phyloP scores from a whole-genome alignment of 35 echinoderm and acorn worm genomes.

The Stichopus chloronotus region DNA sequence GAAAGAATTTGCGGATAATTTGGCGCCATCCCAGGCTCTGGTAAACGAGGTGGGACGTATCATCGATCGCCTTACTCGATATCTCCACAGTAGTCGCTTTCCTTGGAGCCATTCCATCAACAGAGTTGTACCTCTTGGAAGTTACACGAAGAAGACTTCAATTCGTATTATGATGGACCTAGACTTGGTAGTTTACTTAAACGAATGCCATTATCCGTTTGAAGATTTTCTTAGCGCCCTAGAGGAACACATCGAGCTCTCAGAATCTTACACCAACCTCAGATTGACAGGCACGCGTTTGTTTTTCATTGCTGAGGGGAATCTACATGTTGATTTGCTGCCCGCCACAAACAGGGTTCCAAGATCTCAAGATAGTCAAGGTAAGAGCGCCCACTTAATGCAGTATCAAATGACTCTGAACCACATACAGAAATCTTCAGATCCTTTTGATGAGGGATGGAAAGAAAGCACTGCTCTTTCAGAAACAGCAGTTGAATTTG shows the following conservation, averaged over 20 bases:
- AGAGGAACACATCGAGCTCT: not conserved
- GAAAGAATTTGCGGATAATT: slow-evolving; percentile 16
- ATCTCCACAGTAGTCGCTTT: not conserved
- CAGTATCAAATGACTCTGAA: not conserved
- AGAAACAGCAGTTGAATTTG: slow-evolving; percentile 43
- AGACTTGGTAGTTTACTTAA: slow-evolving; percentile 37
- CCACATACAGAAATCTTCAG: not conserved
- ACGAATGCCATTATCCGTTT: slow-evolving; percentile 28
- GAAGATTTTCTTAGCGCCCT: not conserved
- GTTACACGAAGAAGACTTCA: slow-evolving; percentile 30
- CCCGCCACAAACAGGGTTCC: slow-evolving; percentile 39
- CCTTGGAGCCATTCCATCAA: slow-evolving; percentile 6
- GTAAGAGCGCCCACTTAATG: not conserved
- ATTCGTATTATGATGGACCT: slow-evolving; percentile 47
- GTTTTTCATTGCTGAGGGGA: slow-evolving; percentile 6
- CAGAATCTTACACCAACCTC: not conserved
- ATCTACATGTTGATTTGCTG: slow-evolving; percentile 21
- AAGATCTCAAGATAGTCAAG: not conserved
- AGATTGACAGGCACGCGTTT: not conserved
- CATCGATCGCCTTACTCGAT: not conserved
- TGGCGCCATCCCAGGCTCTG: not conserved
- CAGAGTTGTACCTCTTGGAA: slow-evolving; percentile 19
- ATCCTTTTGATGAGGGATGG: slow-evolving; percentile 4
- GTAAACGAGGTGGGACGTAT: not conserved
- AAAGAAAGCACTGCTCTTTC: slow-evolving; percentile 39